Evolutionary conservation across 2,113 vertebrate genomes (phyloP).

Genomic region (Caretta caretta): DNA sequence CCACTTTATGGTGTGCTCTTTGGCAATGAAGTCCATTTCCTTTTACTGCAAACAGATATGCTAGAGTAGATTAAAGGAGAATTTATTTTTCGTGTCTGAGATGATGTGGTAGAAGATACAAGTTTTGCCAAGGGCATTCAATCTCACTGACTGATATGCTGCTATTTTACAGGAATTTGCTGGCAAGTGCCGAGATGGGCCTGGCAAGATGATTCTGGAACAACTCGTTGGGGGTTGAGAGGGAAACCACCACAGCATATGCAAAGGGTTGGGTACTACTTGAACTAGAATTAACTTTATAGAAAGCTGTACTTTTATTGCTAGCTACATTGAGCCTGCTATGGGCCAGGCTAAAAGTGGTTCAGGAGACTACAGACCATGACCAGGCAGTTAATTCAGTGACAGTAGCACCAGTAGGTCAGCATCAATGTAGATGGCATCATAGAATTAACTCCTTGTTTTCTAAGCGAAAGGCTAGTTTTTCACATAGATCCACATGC

Average conservation of each 20-base stretch:
- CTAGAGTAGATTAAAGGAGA: background rate
- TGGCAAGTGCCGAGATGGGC: background rate
- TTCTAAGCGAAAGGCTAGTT: conserved; percentile 2
- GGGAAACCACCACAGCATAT: conserved; percentile 33
- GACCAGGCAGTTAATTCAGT: background rate
- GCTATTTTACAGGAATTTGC: conserved; percentile 32
- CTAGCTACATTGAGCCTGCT: background rate
- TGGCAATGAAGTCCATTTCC: background rate
- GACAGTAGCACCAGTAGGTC: conserved; percentile 13
- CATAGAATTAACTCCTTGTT: conserved; percentile 20
- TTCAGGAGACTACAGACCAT: background rate
- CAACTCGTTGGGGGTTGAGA: background rate
- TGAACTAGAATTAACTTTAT: conserved; percentile 10
- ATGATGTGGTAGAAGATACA: conserved; percentile 19
- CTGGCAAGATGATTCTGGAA: conserved; percentile 40
- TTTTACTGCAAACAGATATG: background rate
- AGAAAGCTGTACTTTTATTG: background rate
- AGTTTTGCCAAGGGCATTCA: conserved; percentile 55
- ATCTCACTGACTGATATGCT: conserved; percentile 49
- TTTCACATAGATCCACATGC: too few relatives aligned
- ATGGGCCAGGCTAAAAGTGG: conserved; percentile 13
- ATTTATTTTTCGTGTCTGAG: conserved; percentile 7
- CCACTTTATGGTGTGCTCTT: background rate
- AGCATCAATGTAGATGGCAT: background rate
- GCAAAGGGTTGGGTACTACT: background rate